A percentile compares a stretch with the other conserved stretches of the same genome.
These are phyloP conservation scores for Arothron firmamentum DNA, from an alignment of 2,113 vertebrate genomes.

Conservation along the genomic window DNA sequence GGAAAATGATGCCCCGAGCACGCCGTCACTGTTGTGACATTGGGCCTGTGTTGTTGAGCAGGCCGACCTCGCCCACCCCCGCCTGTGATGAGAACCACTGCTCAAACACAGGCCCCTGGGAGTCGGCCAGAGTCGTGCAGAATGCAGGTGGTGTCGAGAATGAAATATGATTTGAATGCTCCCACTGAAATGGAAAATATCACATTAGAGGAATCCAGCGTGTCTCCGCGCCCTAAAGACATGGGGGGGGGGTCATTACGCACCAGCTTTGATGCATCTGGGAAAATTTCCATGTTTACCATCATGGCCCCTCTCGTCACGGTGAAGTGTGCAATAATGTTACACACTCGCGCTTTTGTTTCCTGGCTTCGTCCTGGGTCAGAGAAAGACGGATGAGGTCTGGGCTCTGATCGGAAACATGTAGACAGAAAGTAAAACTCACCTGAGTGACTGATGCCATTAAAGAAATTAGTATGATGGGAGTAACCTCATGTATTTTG, in stretches of 20 bases:
- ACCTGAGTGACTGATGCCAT: slow-evolving; percentile 31
- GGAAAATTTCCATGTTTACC: slow-evolving; percentile 64
- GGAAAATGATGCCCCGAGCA: slow-evolving; percentile 34
- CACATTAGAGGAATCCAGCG: slow-evolving; percentile 42
- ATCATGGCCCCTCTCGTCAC: slow-evolving; percentile 24
- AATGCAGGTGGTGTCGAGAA: slow-evolving; percentile 47
- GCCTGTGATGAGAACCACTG: slow-evolving; percentile 27
- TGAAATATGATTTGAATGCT: slow-evolving; percentile 70
- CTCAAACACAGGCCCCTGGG: slow-evolving; percentile 41
- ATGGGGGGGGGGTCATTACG: slow-evolving; percentile 57
- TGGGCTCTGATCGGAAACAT: background rate
- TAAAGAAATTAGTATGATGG: slow-evolving; percentile 38
- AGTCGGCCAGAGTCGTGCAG: slow-evolving; percentile 25
- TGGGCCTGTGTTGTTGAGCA: slow-evolving; percentile 6
- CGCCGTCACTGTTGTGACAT: background rate
- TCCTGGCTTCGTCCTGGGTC: slow-evolving; percentile 37
- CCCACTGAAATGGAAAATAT: slow-evolving; percentile 61
- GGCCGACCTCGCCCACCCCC: background rate
- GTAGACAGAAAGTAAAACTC: slow-evolving; percentile 12
- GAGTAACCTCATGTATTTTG: slow-evolving; percentile 36
- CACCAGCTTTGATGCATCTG: slow-evolving; percentile 62
- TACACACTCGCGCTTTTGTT: slow-evolving; percentile 39
- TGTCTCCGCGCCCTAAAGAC: slow-evolving; percentile 55
- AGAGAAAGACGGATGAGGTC: slow-evolving; percentile 14
- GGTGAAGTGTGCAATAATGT: slow-evolving; percentile 54